Evolutionary conservation across 2,113 vertebrate genomes (phyloP), one percentile per base, ranked within the genome.

Genomic region (Phalacrocorax pelagicus): DNA sequence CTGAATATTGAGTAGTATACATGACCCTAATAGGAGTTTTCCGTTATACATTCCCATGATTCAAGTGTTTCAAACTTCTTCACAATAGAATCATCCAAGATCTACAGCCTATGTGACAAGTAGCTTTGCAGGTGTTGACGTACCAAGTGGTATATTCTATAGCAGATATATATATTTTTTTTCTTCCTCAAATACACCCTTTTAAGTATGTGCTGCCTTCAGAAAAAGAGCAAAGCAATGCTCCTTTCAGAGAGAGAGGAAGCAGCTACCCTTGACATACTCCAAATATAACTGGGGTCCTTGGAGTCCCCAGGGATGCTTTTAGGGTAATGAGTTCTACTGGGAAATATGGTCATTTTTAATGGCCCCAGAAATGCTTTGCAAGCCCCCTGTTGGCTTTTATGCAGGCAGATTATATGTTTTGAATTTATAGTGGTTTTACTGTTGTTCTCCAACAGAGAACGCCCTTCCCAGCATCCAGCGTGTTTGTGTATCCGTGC

Each of bases 401-500:
- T 52, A 47, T 44, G 27, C 34, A 78, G 29, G 42, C 27, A 93
- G 51, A 93, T 80, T 13, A 67, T 81, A 55, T 34, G 15, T 13
- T 94, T 92, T 94, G 52, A 92, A 79, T 93, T 94, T 91, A n/a
- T 14, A 81, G n/a, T 46, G n/a, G 7, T 36, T 80, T 93, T 90
- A 66, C 10, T 47, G 27, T 65, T 21, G 29, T 67, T 94, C 46
- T 82, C 83, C 38, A 86, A 57, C 14, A 94, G 22, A 65, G 19
- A 93, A 85, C 0, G 0, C 11, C 61, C 62, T 75, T 67, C 23
- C 26, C 51, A 83, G 4, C 27, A 36, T 40, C 34, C 66, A 80
- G 54, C 34, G 38, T 16, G 5, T 70, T 81, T 78, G 11, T n/a
- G 10, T 81, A 58, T 26, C 30, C 17, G 32, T 38, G 22, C 27